These are phyloP conservation scores for Oscarella lobularis DNA, from an alignment of 37 sponge, comb jelly and placozoan species.

Conservation along the genomic window DNA sequence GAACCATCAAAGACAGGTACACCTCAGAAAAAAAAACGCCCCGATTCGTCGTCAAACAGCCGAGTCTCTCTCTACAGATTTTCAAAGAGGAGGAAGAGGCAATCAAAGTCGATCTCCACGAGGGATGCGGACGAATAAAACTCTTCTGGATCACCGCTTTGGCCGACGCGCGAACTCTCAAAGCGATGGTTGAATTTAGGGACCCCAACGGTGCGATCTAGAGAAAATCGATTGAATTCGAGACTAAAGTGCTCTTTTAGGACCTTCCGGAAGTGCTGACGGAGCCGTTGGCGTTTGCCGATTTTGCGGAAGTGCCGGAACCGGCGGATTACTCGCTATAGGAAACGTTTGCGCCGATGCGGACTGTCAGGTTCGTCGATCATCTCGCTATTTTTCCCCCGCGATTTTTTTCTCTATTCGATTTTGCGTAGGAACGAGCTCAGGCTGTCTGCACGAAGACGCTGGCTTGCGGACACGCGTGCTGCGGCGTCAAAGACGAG, in stretches of 20 bases:
- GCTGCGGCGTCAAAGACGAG: slow-evolving; percentile 82
- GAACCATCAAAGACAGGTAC: slow-evolving; percentile 69
- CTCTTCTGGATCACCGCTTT: slow-evolving; percentile 97
- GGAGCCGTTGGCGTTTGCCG: slow-evolving; percentile 74
- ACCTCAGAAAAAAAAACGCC: too few relatives aligned
- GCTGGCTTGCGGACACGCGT: slow-evolving; percentile 80
- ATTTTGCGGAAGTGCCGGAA: slow-evolving; percentile 75
- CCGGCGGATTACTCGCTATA: slow-evolving; percentile 58
- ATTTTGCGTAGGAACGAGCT: slow-evolving; percentile 57
- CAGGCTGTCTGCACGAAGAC: slow-evolving; percentile 60
- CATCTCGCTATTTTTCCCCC: background rate
- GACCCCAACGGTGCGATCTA: slow-evolving; percentile 50
- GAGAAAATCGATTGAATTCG: background rate
- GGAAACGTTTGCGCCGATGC: slow-evolving; percentile 66
- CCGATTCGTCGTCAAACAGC: too few relatives aligned
- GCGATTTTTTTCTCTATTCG: too few relatives aligned
- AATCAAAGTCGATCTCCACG: slow-evolving; percentile 86
- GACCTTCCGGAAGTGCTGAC: slow-evolving; percentile 16
- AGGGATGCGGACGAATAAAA: slow-evolving; percentile 91
- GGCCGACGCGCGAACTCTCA: slow-evolving; percentile 81
- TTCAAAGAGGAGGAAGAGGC: slow-evolving; percentile 98
- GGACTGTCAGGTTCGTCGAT: slow-evolving; percentile 43
- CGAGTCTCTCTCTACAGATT: slow-evolving; percentile 44
- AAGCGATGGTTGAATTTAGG: slow-evolving; percentile 90
- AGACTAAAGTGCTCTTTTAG: background rate